Conservation (phyloP, 2,113 vertebrate species). For the Turnix velox region DNA sequence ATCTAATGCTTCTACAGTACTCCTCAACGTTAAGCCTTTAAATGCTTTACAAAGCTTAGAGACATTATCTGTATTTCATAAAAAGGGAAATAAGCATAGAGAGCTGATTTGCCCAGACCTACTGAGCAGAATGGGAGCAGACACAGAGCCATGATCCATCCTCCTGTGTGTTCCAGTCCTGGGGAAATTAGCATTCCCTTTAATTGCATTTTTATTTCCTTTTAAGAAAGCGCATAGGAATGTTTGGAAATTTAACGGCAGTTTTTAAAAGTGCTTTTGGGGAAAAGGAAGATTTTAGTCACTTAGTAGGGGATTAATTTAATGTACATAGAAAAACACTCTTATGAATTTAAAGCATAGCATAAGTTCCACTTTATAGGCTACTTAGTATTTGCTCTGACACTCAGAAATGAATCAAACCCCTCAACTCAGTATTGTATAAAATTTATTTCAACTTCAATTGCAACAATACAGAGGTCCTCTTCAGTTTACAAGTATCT, state of each 20-base stretch:
- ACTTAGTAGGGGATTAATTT: constrained; percentile 36
- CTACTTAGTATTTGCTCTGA: constrained; percentile 45
- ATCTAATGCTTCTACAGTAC: neutral
- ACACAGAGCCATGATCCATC: neutral
- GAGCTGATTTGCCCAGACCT: neutral
- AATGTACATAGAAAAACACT: constrained; percentile 29
- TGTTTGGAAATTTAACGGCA: constrained; percentile 39
- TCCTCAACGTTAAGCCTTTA: neutral
- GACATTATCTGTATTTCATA: neutral
- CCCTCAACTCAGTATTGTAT: constrained; percentile 18
- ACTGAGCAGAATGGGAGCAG: neutral
- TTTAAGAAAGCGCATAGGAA: constrained; percentile 50
- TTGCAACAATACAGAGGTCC: neutral
- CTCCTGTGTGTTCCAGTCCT: neutral
- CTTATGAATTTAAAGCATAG: constrained; percentile 45
- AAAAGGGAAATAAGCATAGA: neutral
- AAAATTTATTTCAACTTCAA: constrained; percentile 27
- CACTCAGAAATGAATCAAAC: constrained; percentile 31
- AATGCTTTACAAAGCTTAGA: neutral
- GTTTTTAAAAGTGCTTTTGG: constrained; percentile 56
- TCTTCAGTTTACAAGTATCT: neutral
- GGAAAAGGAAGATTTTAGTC: constrained; percentile 56
- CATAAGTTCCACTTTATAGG: neutral
- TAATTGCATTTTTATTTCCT: constrained; percentile 41
- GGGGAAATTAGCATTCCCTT: constrained; percentile 7